Percentiles rank a stretch among this genome's conserved stretches.
These are phyloP conservation scores for Serranus cabrilla DNA, from an alignment of 2,797 vertebrate species.

Conservation along the genomic window DNA sequence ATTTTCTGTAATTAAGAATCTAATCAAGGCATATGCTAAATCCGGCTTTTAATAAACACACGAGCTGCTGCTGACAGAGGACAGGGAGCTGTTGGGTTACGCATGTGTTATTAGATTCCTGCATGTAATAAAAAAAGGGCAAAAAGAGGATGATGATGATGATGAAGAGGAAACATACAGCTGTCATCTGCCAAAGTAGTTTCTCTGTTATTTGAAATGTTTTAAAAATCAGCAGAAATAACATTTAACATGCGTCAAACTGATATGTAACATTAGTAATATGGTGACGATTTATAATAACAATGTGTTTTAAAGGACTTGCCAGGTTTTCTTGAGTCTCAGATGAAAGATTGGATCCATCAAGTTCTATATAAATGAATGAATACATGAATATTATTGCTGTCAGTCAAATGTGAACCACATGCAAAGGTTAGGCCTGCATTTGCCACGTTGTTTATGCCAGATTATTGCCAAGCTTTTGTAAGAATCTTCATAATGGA, in stretches of 20 bases:
- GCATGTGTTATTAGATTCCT: constrained; percentile 72
- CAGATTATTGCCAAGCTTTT: constrained; percentile 62
- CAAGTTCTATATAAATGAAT: constrained; percentile 9
- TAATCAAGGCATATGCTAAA: constrained; percentile 83
- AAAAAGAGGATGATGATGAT: constrained; percentile 24
- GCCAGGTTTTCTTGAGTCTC: neutral
- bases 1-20: constrained; percentile 84
- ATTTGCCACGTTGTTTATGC: constrained; percentile 71
- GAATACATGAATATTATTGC: constrained; percentile 2
- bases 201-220: neutral
- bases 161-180: constrained; percentile 21
- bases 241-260: neutral
- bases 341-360: neutral
- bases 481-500: constrained; percentile 72
- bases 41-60: constrained; percentile 80
- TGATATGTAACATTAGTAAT: neutral
- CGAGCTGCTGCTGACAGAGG: constrained; percentile 76
- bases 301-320: neutral
- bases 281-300: neutral
- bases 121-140: constrained; percentile 60
- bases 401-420: constrained; percentile 19
- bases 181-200: constrained; percentile 3
- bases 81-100: constrained; percentile 72
- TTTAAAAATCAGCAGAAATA: constrained; percentile 7
- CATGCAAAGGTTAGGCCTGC: constrained; percentile 48